Evolutionary conservation across 2,113 vertebrate species (phyloP).

Genomic region (Neopipo cinnamomea): DNA sequence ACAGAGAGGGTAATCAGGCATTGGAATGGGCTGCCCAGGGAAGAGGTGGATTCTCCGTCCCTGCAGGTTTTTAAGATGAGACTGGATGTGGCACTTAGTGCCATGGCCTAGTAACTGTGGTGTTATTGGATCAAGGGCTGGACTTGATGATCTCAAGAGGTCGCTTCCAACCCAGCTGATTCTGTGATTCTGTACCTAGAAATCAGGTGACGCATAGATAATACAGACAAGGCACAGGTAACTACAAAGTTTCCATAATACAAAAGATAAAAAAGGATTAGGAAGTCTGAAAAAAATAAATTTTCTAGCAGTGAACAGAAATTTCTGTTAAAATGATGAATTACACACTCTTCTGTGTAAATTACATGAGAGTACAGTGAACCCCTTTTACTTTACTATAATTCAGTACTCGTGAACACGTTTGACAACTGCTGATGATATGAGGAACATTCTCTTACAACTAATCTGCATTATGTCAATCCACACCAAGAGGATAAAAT

Average conservation of each 20-base stretch:
- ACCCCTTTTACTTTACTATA: conserved; percentile 13
- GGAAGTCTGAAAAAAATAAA: not conserved
- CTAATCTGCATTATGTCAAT: conserved; percentile 47
- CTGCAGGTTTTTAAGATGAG: too few species aligned
- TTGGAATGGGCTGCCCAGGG: too few species aligned
- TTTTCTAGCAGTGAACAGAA: not conserved
- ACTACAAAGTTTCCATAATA: not conserved
- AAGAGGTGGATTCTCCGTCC: too few species aligned
- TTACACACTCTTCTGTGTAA: conserved; percentile 17
- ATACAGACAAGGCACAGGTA: not conserved
- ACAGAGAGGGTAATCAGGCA: too few species aligned
- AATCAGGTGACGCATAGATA: not conserved
- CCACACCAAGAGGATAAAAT: conserved; percentile 62
- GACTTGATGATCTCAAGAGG: too few species aligned
- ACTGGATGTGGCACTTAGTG: too few species aligned
- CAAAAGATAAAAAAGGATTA: not conserved
- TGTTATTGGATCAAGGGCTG: too few species aligned
- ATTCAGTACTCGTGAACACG: not conserved
- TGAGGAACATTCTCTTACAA: conserved; percentile 27
- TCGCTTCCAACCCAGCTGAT: too few species aligned
- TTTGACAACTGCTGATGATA: conserved; percentile 11
- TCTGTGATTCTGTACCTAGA: not conserved
- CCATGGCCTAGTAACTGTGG: too few species aligned
- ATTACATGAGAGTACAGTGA: conserved; percentile 2
- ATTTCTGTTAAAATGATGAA: conserved; percentile 20